A percentile compares a stretch with the other conserved stretches of the same genome.
These are phyloP conservation scores for Erebia ligea DNA, from an alignment of 2,888 invertebrate species.

Conservation along the genomic window DNA sequence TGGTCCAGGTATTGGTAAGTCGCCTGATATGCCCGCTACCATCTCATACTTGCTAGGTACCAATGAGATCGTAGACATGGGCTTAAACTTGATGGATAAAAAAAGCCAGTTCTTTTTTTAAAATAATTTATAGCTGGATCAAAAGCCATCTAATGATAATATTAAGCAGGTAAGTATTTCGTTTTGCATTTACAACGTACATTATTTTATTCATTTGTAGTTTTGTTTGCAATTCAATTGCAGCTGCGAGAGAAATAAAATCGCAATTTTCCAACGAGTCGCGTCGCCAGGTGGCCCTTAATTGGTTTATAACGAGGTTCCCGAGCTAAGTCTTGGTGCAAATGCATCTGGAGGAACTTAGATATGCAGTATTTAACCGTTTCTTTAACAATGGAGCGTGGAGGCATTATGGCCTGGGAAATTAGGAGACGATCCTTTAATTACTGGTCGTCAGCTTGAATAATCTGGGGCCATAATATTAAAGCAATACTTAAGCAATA, in stretches of 20 bases:
- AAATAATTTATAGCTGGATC: too few relatives aligned
- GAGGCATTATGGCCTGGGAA: neutral
- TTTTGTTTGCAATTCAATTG: constrained; percentile 29
- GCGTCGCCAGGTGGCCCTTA: constrained; percentile 37
- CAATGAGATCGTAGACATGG: too few relatives aligned
- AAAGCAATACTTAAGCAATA: too few relatives aligned
- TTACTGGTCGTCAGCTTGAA: neutral
- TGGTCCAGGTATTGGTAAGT: too few relatives aligned
- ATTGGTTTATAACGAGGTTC: constrained; percentile 49
- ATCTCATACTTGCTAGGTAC: too few relatives aligned
- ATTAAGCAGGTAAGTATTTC: neutral
- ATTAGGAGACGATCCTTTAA: neutral
- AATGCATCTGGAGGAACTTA: constrained; percentile 22
- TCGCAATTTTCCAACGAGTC: constrained; percentile 30
- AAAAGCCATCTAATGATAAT: too few relatives aligned
- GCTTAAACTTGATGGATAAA: too few relatives aligned
- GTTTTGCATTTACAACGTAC: neutral
- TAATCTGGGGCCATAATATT: neutral
- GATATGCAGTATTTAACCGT: constrained; percentile 2
- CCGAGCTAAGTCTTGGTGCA: constrained; percentile 43
- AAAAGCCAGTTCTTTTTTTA: too few relatives aligned
- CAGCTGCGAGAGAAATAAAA: constrained; percentile 30
- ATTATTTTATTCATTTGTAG: constrained; percentile 7
- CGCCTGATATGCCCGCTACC: too few relatives aligned
- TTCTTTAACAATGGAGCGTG: constrained; percentile 8